Evolutionary conservation across 2,113 vertebrate species (phyloP).

Genomic region (Tachysurus vachellii): DNA sequence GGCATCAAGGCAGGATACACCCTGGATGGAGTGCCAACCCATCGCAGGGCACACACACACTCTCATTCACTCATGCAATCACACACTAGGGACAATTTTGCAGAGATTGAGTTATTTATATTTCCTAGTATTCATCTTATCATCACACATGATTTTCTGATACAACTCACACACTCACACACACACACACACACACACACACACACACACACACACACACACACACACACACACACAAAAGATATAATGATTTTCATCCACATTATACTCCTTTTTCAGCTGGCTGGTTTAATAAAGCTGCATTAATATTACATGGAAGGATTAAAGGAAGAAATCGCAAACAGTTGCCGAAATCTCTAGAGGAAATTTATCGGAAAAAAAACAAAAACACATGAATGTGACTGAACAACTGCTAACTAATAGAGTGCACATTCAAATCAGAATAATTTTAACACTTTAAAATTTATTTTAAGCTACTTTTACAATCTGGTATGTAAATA

Average conservation of each 20-base stretch:
- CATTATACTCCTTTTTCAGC: neutral
- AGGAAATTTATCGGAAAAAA: neutral
- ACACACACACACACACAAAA: conserved; percentile 1
- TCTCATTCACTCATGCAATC: too few species aligned
- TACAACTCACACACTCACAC: neutral
- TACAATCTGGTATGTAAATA: neutral
- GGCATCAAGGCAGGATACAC: too few species aligned
- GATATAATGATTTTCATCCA: neutral
- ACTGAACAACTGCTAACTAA: neutral
- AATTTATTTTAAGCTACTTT: conserved; percentile 8
- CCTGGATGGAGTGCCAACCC: too few species aligned
- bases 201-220: neutral
- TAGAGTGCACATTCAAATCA: neutral
- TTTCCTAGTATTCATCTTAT: conserved; percentile 17
- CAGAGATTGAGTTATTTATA: neutral
- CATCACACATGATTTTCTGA: neutral
- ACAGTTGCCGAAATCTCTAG: neutral
- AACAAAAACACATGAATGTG: neutral
- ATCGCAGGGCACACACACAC: too few species aligned
- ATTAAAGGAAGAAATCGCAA: conserved; percentile 3
- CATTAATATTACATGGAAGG: conserved; percentile 36
- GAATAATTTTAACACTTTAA: too few species aligned
- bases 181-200: neutral
- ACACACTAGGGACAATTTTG: too few species aligned
- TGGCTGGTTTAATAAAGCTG: neutral